phyloP scores from a whole-genome alignment of 2,797 vertebrate species.

The Tadarida brasiliensis region DNA sequence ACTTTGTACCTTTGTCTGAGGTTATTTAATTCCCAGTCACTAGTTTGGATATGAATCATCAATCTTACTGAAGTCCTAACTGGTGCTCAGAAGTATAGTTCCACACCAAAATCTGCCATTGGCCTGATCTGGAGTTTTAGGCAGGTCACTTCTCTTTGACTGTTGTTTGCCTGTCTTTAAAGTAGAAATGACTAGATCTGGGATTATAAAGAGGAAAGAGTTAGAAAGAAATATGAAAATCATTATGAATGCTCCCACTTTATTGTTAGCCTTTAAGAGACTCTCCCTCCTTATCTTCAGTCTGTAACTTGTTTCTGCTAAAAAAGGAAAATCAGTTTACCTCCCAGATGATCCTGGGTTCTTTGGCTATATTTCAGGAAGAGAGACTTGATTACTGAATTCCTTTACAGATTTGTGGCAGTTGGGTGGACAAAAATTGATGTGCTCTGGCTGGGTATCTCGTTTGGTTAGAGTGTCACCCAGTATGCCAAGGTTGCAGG shows the following conservation, averaged over 20 bases:
- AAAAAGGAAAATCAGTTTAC: background rate
- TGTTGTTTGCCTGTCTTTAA: slow-evolving; percentile 52
- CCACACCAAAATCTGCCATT: background rate
- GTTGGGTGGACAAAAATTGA: background rate
- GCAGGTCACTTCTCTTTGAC: background rate
- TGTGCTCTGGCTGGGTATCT: background rate
- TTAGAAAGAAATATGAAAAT: background rate
- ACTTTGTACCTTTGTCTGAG: background rate
- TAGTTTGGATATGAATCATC: background rate
- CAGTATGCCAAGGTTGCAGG: background rate
- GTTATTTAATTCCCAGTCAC: background rate
- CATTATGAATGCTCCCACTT: background rate
- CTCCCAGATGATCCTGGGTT: background rate
- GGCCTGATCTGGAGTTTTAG: background rate
- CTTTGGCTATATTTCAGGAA: background rate
- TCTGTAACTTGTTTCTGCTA: background rate
- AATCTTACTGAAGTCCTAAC: background rate
- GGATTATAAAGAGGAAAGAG: background rate
- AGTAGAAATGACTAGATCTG: background rate
- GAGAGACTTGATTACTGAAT: background rate
- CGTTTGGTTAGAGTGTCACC: background rate
- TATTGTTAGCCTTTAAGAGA: background rate
- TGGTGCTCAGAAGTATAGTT: background rate
- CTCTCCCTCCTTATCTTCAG: background rate
- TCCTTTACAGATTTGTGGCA: background rate